Base-by-base conservation (phyloP, 2,113 vertebrate genomes). In the Pedetes capensis region DNA sequence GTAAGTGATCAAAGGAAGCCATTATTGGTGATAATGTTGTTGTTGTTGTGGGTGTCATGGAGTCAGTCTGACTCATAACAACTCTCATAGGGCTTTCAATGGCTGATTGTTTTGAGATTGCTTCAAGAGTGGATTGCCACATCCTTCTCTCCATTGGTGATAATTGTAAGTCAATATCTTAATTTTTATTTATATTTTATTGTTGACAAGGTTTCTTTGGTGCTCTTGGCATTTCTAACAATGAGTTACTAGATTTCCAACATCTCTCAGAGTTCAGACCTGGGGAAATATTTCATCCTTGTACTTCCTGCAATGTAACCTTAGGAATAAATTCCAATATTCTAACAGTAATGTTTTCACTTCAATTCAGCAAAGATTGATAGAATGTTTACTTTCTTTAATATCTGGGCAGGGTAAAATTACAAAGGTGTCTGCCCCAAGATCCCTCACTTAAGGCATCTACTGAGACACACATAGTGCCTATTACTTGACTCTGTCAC, bases 321-420 rank as follows among this genome's bases (percentile, higher is more conserved):
- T 80, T 80, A 75, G 82, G 85, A 74, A 89, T 92, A 79, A 84
- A 89, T 74, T 80, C 29, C 94, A 68, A 55, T 92, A 88, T 42
- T 23, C 22, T 34, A 49, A 55, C 16, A 63, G 49, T 59, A 57
- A 79, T 71, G n/a, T 88, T 90, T 86, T 90, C 59, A 90, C 69
- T 81, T 86, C 29, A 57, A 29, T 55, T 82, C 86, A 64, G 47
- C 81, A 57, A 32, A 22, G 71, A 78, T 29, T 88, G 20, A 8
- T n/a, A 5, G n/a, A 29, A 17, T 72, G 25, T 66, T 94, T 72
- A 44, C 14, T 47, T 61, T n/a, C 10, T 85, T 85, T 66, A 83
- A 68, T 84, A 64, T 90, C 61, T 20, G 37, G 29, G 39, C 23
- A 49, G 76, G 55, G 13, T 78, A 49, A 71, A 63, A 37, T 37